A percentile compares a stretch with the other conserved stretches of the same genome.
These are phyloP conservation scores for Agrochola litura DNA, from an alignment of 2,888 invertebrate genomes.

Conservation along the genomic window DNA sequence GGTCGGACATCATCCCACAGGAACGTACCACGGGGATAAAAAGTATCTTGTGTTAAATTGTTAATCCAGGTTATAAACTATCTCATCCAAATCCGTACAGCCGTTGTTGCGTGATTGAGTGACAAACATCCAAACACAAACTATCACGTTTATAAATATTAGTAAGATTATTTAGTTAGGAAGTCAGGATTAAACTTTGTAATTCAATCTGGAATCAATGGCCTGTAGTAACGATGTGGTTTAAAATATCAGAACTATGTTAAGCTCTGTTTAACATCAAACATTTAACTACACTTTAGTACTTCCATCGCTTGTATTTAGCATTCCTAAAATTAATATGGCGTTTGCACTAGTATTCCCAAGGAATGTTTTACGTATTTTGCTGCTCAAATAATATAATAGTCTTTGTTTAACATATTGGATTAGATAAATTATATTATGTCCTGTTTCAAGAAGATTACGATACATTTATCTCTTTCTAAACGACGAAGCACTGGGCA, in stretches of 20 bases:
- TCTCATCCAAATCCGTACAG: too few species aligned
- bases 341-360: slow-evolving; percentile 30
- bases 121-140: too few species aligned
- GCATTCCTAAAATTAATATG: slow-evolving; percentile 37
- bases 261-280: slow-evolving; percentile 39
- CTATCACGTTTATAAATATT: too few species aligned
- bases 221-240: slow-evolving; percentile 1
- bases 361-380: slow-evolving; percentile 44
- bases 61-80: too few species aligned
- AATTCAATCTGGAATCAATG: not conserved
- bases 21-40: too few species aligned
- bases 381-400: slow-evolving; percentile 33
- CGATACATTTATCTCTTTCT: slow-evolving; percentile 57
- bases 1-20: too few species aligned
- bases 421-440: slow-evolving; percentile 57
- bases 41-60: too few species aligned
- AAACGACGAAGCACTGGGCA: slow-evolving; percentile 56
- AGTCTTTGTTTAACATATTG: slow-evolving; percentile 51
- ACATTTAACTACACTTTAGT: slow-evolving; percentile 33
- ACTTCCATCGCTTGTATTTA: slow-evolving; percentile 15
- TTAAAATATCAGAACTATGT: slow-evolving; percentile 29
- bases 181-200: not conserved
- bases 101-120: too few species aligned
- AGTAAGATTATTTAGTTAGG: too few species aligned
- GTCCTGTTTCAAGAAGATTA: slow-evolving; percentile 49